Evolutionary conservation across 2,888 invertebrate genomes (phyloP).

Genomic region (Palloptera scutellata): DNA sequence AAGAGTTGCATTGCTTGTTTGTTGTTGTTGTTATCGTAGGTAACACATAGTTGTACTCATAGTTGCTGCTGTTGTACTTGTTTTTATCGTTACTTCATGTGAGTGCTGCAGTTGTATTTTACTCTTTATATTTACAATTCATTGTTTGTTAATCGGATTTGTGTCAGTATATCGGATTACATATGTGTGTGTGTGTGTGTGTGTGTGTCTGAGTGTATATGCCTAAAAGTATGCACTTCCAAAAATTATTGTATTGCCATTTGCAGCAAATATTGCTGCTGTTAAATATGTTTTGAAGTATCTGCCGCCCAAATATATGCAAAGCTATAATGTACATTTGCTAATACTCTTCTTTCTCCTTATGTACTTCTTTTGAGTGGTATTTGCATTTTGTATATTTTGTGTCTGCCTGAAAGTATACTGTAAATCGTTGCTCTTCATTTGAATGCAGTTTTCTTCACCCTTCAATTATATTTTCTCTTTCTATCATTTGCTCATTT

Average conservation of each 20-base stretch:
- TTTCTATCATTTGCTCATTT: conserved; percentile 10
- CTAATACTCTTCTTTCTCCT: too few relatives aligned
- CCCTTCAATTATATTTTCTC: conserved; percentile 5
- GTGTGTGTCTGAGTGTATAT: neutral
- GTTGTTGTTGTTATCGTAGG: neutral
- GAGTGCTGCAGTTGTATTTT: neutral
- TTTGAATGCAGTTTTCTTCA: too few relatives aligned
- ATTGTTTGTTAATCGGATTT: conserved; percentile 34
- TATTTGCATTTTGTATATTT: too few relatives aligned
- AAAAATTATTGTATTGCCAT: neutral
- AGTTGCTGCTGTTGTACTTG: neutral
- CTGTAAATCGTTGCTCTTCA: too few relatives aligned
- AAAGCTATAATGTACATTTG: too few relatives aligned
- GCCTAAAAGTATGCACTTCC: conserved; percentile 16
- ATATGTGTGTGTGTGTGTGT: neutral
- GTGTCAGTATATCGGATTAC: conserved; percentile 11
- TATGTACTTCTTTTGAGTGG: too few relatives aligned
- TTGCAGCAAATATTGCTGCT: conserved; percentile 12
- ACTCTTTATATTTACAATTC: conserved; percentile 9
- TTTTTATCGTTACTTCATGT: neutral
- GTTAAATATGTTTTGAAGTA: too few relatives aligned
- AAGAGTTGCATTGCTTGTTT: neutral
- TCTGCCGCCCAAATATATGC: too few relatives aligned
- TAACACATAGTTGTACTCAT: neutral
- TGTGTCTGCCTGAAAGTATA: too few relatives aligned